Percentiles rank a stretch among this genome's conserved stretches.
phyloP scores from a whole-genome alignment of 2,113 vertebrate genomes.

The Dasypus novemcinctus region DNA sequence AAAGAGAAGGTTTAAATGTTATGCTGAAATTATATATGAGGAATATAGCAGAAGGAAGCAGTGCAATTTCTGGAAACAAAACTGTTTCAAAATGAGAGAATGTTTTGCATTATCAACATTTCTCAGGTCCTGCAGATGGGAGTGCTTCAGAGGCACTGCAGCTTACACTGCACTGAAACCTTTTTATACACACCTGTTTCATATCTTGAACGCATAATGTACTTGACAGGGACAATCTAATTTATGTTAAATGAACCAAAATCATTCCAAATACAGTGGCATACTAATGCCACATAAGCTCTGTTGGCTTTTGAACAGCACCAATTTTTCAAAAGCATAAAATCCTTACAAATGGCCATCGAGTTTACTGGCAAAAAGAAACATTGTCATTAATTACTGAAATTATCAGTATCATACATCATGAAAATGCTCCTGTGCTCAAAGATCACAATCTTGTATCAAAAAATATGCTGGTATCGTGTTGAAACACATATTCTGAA shows the following conservation, averaged over 20 bases:
- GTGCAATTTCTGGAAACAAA: not conserved
- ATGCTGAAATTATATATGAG: not conserved
- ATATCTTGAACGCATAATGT: conserved; percentile 72
- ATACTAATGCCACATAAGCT: conserved; percentile 63
- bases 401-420: conserved; percentile 53
- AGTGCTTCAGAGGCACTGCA: conserved; percentile 51
- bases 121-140: not conserved
- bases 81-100: not conserved
- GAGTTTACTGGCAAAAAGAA: conserved; percentile 36
- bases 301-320: conserved; percentile 76
- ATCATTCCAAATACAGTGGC: conserved; percentile 61
- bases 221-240: conserved; percentile 73
- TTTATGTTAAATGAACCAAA: conserved; percentile 72
- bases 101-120: not conserved
- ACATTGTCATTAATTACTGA: conserved; percentile 52
- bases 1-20: not conserved
- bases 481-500: not conserved
- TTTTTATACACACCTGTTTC: conserved; percentile 50
- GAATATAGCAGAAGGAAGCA: not conserved
- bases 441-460: not conserved
- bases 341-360: conserved; percentile 69
- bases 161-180: not conserved
- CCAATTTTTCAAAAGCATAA: conserved; percentile 63
- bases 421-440: not conserved
- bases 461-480: not conserved